Evolutionary conservation across 2,797 vertebrate species (phyloP).

Genomic region (Tenualosa thibaudeaui): DNA sequence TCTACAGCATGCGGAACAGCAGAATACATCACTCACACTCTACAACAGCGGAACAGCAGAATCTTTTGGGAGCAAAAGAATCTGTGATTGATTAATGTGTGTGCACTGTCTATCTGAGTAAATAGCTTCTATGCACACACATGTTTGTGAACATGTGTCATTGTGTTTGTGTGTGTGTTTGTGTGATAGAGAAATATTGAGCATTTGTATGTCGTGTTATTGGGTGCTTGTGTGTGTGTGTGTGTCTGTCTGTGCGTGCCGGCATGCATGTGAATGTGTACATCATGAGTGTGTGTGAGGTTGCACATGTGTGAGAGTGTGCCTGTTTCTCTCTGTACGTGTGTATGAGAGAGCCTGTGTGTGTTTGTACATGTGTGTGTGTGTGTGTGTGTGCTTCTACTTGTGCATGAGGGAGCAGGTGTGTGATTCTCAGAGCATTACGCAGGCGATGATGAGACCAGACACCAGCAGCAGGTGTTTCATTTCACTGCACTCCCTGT

Average conservation of each 20-base stretch:
- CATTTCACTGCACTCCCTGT: slow-evolving; percentile 36
- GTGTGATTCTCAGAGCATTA: slow-evolving; percentile 47
- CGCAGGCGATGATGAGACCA: slow-evolving; percentile 47
- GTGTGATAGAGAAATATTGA: background rate
- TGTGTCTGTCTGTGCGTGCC: background rate
- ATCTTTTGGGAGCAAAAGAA: too few species aligned
- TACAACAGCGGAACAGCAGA: background rate
- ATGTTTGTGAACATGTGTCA: background rate
- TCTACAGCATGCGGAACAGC: too few species aligned
- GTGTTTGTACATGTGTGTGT: slow-evolving; percentile 1
- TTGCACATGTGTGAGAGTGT: background rate
- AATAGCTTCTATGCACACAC: background rate
- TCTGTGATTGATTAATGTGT: background rate
- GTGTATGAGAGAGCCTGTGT: background rate
- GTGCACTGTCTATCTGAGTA: background rate
- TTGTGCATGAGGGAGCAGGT: slow-evolving; percentile 46
- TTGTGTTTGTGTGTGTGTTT: background rate
- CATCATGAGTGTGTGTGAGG: background rate
- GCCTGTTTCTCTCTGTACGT: background rate
- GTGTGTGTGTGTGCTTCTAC: background rate
- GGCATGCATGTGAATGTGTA: background rate
- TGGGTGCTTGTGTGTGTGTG: background rate
- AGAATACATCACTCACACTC: background rate
- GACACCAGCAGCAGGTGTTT: slow-evolving; percentile 47
- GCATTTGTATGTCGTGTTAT: background rate